Evolutionary conservation across 2,113 vertebrate genomes (phyloP), one percentile per base, ranked within the genome.

Genomic region (Sebastes schlegelii): DNA sequence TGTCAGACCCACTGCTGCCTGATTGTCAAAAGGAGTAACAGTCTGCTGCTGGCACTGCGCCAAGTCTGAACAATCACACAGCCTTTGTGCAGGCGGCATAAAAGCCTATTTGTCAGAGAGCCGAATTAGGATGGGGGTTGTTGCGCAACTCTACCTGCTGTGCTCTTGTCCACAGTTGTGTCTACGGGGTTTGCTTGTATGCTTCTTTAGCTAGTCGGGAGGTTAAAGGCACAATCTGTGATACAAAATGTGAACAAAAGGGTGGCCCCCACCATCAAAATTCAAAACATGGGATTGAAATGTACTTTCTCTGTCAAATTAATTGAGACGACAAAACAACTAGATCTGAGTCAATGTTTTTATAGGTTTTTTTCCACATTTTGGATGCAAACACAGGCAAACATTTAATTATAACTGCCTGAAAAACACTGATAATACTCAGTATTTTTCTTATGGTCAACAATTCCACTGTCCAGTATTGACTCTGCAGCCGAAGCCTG

Each of bases 31-130:
- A 79, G 86, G 64, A 80, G 74, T 58, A 86, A 79, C 74, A 60
- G 79, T 69, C 86, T 80, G 66, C 49, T 57, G 80, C 75, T 90
- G 91, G 91, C 79, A 34, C 82, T 34, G 17, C 1, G 83, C 91
- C 88, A 60, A 34, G 60, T 34, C 60, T 11, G 73, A 82, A 85
- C 67, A 77, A 86, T 92, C 90, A 75, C 84, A 83, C 90, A 72
- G 83, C 73, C 79, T 83, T 92, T 92, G 81, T 93, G 85, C 72
- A 64, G 65, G 74, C 73, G 1, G 63, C 88, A 93, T 89, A 91
- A 93, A 92, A 89, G 89, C 64, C 63, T 68, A 82, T 87, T 94
- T 95, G 92, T 92, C 74, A 88, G 77, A 46, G 60, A 73, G 84
- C 64, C 42, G 62, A 77, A 79, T 88, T 87, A 82, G 80, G n/a